These are phyloP conservation scores for Stictocephala bisonia DNA, from an alignment of 2,888 invertebrate species.

Conservation along the genomic window DNA sequence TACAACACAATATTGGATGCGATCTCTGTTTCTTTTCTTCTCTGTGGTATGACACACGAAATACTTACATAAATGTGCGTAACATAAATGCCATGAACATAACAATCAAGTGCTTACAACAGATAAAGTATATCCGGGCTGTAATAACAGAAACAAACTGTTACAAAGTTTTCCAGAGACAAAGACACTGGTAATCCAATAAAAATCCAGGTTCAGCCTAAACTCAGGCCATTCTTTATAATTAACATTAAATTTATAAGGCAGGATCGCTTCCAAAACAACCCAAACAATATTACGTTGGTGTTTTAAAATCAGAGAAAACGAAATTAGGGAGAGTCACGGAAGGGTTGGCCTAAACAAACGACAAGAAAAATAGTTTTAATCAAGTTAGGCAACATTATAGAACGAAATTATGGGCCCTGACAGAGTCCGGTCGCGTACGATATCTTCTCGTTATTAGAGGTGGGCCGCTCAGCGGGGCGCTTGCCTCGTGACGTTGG, in stretches of 20 bases:
- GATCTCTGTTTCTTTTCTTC: no score
- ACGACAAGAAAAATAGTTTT: conserved; percentile 45
- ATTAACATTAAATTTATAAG: conserved; percentile 6
- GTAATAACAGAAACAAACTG: no score
- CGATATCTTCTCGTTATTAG: conserved; percentile 47
- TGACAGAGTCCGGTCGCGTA: conserved; percentile 36
- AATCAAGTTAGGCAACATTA: conserved; percentile 47
- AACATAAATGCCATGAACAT: no score
- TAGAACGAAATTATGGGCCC: conserved; percentile 39
- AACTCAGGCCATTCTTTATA: conserved; percentile 16
- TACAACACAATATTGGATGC: no score
- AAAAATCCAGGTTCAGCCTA: not conserved
- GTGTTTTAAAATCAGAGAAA: conserved; percentile 1
- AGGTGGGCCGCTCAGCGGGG: conserved; percentile 39
- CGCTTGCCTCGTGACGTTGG: not conserved
- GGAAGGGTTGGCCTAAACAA: conserved; percentile 12
- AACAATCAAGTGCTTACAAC: no score
- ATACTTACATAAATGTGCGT: no score
- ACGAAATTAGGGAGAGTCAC: not conserved
- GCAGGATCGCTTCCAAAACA: not conserved
- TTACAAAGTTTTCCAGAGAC: no score
- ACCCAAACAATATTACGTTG: not conserved
- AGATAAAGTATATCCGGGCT: no score
- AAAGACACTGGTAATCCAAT: no score
- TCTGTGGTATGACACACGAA: no score